Base-by-base conservation (phyloP, 2,888 invertebrate genomes). In the Macaria notata region DNA sequence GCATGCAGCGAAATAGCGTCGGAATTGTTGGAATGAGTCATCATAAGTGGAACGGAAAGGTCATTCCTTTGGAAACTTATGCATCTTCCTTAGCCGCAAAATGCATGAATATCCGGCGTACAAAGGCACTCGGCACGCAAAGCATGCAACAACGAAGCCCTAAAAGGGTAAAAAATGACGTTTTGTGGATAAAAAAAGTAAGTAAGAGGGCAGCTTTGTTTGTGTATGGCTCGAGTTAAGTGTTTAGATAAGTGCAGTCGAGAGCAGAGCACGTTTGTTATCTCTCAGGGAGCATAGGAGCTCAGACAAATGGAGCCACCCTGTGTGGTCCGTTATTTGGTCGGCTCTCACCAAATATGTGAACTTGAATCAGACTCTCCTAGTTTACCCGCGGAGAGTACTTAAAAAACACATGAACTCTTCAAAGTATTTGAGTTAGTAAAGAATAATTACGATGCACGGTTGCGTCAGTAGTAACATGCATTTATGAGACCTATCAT, bases 181-280 rank as follows among this genome's bases (percentile, higher is more conserved):
- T 82, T 88, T 85, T 79, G 79, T 83, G 80, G 86, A 1, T 88
- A 89, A 90, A 89, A 89, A 53, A 89, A 89, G 81, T 83, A 75
- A 86, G 86, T 86, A 83, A 83, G 81, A 82, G 83, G 79, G 81
- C 76, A 81, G 84, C 84, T 86, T 86, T 91, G 88, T 90, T 90
- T 90, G 86, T 88, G 83, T 84, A 84, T 79, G 82, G 85, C 78
- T 80, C 80, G 83, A 81, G 84, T 83, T 86, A 86, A 90, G 91
- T 90, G 91, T 90, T 91, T 91, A 88, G 87, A 89, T 90, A 91
- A 91, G 89, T 88, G 89, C 83, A 83, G 79, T 80, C 77, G 83
- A 85, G 88, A 86, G 85, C 81, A 75, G 78, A 76, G 82, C 81
- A 75, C 87, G 88, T 88, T 86, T 88, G 89, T 88, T 90, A 90